Conservation (phyloP, 30 jellyfish, hydroid and myxozoan genomes). For the Chironex yamaguchii region DNA sequence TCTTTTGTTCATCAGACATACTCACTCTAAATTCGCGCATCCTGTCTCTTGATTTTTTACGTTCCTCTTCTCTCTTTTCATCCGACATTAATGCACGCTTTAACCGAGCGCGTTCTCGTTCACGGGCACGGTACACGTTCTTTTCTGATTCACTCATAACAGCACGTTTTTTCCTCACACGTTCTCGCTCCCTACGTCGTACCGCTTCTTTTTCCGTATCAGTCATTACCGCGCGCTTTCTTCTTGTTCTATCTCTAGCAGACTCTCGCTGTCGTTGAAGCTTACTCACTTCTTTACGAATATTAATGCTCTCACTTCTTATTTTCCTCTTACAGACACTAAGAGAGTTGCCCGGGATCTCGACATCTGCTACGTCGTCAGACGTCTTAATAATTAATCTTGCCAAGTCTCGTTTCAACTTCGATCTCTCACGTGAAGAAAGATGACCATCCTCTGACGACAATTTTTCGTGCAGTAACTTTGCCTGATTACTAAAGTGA, state of each 20-base stretch:
- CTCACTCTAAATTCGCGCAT: background rate
- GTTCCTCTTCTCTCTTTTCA: background rate
- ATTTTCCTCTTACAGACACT: background rate
- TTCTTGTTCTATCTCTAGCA: background rate
- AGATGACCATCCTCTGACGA: too few species aligned
- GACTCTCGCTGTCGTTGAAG: background rate
- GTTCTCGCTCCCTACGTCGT: background rate
- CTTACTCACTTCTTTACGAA: background rate
- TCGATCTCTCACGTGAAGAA: background rate
- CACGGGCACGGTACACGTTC: background rate
- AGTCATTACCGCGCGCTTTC: background rate
- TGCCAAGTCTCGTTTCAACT: background rate
- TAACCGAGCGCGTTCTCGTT: background rate
- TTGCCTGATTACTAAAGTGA: too few species aligned
- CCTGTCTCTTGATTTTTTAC: background rate
- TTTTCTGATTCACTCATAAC: background rate
- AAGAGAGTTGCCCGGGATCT: background rate
- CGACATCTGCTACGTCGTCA: background rate
- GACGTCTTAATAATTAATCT: background rate
- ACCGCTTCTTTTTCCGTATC: background rate
- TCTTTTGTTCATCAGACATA: background rate
- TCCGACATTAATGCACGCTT: background rate
- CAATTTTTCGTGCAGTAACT: too few species aligned
- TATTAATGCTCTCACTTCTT: background rate
- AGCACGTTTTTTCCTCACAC: background rate